Conservation (phyloP, 2,888 invertebrate genomes). For the Amphiduros pacificus region DNA sequence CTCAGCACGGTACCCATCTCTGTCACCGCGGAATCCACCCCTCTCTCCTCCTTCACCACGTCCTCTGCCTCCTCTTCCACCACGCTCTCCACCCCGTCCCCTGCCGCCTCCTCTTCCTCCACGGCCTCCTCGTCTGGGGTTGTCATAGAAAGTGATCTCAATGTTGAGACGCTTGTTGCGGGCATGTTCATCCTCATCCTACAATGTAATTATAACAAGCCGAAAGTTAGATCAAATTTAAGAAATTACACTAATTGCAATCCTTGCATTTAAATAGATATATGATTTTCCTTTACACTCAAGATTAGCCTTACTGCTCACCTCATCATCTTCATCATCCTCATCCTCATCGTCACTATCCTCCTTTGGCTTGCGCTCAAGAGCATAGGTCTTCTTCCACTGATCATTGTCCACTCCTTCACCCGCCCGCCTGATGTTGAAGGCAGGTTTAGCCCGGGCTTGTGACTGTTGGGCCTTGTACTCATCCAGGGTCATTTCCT, state of each 20-base stretch:
- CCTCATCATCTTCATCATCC: constrained; percentile 61
- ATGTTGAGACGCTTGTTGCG: constrained; percentile 49
- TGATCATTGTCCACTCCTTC: constrained; percentile 80
- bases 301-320: background rate
- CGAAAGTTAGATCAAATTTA: background rate
- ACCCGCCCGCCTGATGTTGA: constrained; percentile 83
- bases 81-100: constrained; percentile 41
- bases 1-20: constrained; percentile 28
- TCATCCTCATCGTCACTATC: constrained; percentile 63
- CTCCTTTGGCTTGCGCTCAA: constrained; percentile 69
- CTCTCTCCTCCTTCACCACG: too few species aligned
- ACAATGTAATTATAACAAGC: background rate
- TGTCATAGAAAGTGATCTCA: constrained; percentile 57
- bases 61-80: constrained; percentile 27
- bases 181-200: constrained; percentile 28
- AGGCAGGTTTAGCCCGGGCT: constrained; percentile 63
- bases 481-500: constrained; percentile 90
- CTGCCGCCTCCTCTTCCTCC: constrained; percentile 39
- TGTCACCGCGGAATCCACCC: background rate
- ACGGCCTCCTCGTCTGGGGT: constrained; percentile 46
- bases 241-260: background rate
- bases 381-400: constrained; percentile 67
- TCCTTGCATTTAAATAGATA: too few species aligned
- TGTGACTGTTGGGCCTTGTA: constrained; percentile 83
- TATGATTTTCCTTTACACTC: too few species aligned